Base-by-base conservation (phyloP, 2,888 invertebrate species). In the Electrophaes corylata region DNA sequence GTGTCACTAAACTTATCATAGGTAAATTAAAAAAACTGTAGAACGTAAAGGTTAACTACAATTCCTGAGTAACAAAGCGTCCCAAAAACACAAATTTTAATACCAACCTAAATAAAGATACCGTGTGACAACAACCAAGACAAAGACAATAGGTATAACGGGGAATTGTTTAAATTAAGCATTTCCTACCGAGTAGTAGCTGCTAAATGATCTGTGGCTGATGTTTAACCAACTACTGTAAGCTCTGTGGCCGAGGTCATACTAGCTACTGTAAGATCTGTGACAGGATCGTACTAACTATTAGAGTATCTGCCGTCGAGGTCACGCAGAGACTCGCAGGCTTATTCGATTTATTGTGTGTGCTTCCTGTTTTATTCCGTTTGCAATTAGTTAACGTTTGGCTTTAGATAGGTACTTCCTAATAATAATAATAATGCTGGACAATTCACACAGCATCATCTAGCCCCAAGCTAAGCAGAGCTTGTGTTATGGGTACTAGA, bases 121-220 rank as follows among this genome's bases (percentile, higher is more conserved):
- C 39, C 64, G 65, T 66, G 63, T 45, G 60, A 65, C 64, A 50
- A 41, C 26, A n/a, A n/a, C n/a, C n/a, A 57, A 29, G 16, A 31
- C 52, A 49, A 48, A 73, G 73, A 83, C 83, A 81, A 83, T 78
- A 71, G 69, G 57, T 67, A 64, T 66, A 67, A 70, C 58, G 64
- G 65, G 56, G 76, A 79, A 81, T 83, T 85, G 83, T 81, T 83
- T 86, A 81, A 86, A 86, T 86, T 86, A 71, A 78, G 65, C 51
- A 83, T 84, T 83, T 88, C 86, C 86, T 81, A 37, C 39, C 48
- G 26, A 49, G 23, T 26, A 47, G 39, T 39, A 47, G 33, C 41
- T 35, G 8, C 31, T 47, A 20, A 10, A 5, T 11, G 3, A 33
- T 35, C 41, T 41, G 18, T 18, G 40, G 20, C 39, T 5, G 11